Base-by-base conservation (phyloP, 2,113 vertebrate genomes). In the Xiphophorus hellerii region DNA sequence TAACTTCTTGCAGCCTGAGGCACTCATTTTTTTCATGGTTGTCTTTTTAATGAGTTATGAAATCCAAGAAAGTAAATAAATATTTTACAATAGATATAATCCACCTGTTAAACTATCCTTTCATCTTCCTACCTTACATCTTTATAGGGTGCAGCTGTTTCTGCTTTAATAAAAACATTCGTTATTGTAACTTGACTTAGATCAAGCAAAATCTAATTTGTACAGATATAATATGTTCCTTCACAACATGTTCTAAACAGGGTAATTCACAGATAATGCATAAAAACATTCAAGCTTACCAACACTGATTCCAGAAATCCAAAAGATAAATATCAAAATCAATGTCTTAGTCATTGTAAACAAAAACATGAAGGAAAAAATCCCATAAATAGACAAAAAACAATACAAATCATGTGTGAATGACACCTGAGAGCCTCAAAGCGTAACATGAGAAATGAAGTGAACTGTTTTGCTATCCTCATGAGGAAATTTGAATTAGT, bases 401-500 rank as follows among this genome's bases (percentile, higher is more conserved):
- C 58, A 61, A 5, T 2, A 54, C 42, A 3, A 17, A 20, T 15
- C 65, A 8, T 6, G 29, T 51, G 58, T n/a, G 3, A 22, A 67
- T 4, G 20, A 37, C 30, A 27, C 37, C 37, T 71, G 1, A n/a
- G 28, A 25, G 39, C 22, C 58, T 33, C 66, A n/a, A 66, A 75
- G 65, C 29, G 17, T 35, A 44, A 11, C 30, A 39, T n/a, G 54
- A 80, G 39, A 42, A 42, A 42, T 42, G 39, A 28, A 48, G 30
- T 39, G 64, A 48, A 69, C n/a, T n/a, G n/a, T n/a, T n/a, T n/a
- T n/a, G 39, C 13, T 68, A 54, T 78, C 7, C 60, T 25, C 1
- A 10, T 67, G 33, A 15, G 39, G 35, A 1, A 5, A 76, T 88
- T 90, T 91, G 88, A 84, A 79, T 72, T 62, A 77, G 63, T 72